These are phyloP conservation scores for Bubalus kerabau DNA, from an alignment of 2,113 vertebrate species.

Conservation along the genomic window DNA sequence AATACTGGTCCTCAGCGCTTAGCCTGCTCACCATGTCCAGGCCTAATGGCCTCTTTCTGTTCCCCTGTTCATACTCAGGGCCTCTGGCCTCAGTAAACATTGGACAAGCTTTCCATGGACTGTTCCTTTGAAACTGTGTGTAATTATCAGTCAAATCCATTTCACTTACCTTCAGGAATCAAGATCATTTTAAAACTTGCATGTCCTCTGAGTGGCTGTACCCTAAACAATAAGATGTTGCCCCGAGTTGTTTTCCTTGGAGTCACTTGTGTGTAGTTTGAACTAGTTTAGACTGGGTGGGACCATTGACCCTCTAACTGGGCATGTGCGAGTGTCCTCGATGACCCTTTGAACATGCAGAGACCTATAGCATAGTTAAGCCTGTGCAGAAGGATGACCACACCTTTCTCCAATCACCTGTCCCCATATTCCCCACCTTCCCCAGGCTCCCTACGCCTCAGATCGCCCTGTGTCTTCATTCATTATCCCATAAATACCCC, in stretches of 20 bases:
- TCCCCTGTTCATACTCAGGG: too few relatives aligned
- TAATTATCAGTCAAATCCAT: neutral
- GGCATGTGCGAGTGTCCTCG: neutral
- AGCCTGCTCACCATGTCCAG: accelerated
- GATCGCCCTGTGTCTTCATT: neutral
- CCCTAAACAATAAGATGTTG: neutral
- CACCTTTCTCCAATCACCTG: neutral
- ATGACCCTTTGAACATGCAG: neutral
- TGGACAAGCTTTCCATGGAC: neutral
- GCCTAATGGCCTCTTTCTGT: neutral
- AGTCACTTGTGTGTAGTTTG: neutral
- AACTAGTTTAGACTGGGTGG: neutral
- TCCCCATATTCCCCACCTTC: neutral
- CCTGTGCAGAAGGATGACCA: neutral
- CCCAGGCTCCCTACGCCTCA: neutral
- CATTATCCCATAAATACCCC: neutral
- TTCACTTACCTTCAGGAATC: neutral
- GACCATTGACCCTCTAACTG: neutral
- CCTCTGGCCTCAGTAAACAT: neutral
- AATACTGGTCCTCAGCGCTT: accelerated
- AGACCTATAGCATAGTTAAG: neutral
- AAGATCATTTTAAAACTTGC: neutral
- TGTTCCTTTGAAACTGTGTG: neutral
- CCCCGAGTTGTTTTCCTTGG: neutral
- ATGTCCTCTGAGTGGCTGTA: neutral